Evolutionary conservation across 2,797 vertebrate species (phyloP).

Genomic region (Sebastolobus altivelis): DNA sequence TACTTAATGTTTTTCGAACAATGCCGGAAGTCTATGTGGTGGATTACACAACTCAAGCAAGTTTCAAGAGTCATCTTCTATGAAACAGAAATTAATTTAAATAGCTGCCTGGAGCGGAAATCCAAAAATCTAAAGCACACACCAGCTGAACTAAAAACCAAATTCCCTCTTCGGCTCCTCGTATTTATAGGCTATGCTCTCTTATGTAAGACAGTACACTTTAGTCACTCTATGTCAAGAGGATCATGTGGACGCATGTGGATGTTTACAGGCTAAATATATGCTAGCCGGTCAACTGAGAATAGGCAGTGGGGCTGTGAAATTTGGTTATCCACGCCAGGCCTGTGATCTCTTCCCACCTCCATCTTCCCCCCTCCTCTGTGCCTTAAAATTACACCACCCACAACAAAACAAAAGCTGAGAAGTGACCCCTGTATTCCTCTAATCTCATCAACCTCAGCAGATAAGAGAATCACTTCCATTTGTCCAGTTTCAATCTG

Average conservation of each 20-base stretch:
- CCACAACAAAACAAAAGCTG: constrained; percentile 16
- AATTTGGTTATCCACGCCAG: background rate
- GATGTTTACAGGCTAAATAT: constrained; percentile 58
- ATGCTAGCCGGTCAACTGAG: constrained; percentile 26
- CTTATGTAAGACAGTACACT: constrained; percentile 48
- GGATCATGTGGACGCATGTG: constrained; percentile 18
- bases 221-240: constrained; percentile 11
- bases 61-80: background rate
- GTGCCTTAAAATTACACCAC: constrained; percentile 53
- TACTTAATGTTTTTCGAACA: background rate
- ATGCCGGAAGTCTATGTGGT: background rate
- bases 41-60: background rate
- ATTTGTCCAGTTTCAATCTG: constrained; percentile 34
- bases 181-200: background rate
- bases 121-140: background rate
- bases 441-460: constrained; percentile 14
- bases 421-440: background rate
- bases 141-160: background rate
- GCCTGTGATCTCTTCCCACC: constrained; percentile 2
- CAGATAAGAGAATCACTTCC: constrained; percentile 12
- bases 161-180: background rate
- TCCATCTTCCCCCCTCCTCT: constrained; percentile 1
- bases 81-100: background rate
- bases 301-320: constrained; percentile 9
- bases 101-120: background rate